Percentiles rank a stretch among this genome's conserved stretches.
phyloP scores from a whole-genome alignment of 2,797 vertebrate genomes.

The Rhabdomys pumilio region DNA sequence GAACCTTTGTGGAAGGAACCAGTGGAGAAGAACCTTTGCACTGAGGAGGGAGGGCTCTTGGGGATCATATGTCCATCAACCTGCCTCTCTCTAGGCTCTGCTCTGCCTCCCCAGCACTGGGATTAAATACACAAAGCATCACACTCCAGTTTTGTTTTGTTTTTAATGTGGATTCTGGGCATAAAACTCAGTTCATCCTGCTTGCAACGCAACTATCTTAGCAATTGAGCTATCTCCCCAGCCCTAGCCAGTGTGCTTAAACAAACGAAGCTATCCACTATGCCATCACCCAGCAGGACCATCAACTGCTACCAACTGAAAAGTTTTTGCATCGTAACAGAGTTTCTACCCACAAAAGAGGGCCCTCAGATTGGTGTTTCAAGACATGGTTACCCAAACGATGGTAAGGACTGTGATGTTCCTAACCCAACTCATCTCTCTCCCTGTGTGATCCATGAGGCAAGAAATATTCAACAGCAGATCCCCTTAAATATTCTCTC shows the following conservation, averaged over 20 bases:
- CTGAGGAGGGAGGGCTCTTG: background rate
- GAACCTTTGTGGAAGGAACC: background rate
- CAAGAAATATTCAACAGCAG: background rate
- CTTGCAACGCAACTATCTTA: background rate
- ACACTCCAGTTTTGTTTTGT: background rate
- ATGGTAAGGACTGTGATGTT: background rate
- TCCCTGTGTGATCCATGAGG: background rate
- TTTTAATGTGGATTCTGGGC: background rate
- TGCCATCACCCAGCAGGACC: background rate
- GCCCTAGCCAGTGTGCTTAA: background rate
- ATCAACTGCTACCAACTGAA: background rate
- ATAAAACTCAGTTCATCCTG: background rate
- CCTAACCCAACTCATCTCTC: background rate
- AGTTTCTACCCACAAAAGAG: background rate
- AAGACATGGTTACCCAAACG: background rate
- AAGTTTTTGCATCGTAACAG: background rate
- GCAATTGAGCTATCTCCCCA: background rate
- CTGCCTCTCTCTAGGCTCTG: background rate
- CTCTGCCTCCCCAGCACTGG: background rate
- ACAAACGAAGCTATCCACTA: background rate
- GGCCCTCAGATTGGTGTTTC: background rate
- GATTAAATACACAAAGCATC: background rate
- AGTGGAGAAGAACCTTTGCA: background rate
- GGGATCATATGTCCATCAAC: background rate
- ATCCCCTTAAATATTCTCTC: conserved; percentile 10